Evolutionary conservation across 1,140 invertebrate genomes (phyloP).

Genomic region (Argopecten irradians): DNA sequence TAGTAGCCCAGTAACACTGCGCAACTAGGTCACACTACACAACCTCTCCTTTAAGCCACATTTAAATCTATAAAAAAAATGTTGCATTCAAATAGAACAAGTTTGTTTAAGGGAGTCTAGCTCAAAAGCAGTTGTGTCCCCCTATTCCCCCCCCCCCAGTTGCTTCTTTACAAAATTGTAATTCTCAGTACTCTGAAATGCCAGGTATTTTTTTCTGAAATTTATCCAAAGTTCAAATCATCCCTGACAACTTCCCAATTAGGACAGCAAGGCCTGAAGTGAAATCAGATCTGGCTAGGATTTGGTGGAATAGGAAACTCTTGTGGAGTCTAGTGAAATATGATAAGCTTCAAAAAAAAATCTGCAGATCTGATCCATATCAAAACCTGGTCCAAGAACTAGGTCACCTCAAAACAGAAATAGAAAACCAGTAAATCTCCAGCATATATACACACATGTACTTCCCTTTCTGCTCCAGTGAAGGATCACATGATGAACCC

Average conservation of each 20-base stretch:
- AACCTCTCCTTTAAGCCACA: not conserved
- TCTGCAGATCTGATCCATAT: constrained; percentile 7
- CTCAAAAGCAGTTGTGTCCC: not conserved
- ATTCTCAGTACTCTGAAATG: not conserved
- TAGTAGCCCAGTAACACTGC: not conserved
- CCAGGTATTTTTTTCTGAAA: too few relatives aligned
- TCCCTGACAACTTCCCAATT: not conserved
- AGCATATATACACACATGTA: not conserved
- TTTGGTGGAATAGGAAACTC: not conserved
- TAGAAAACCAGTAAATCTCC: not conserved
- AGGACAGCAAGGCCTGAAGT: not conserved
- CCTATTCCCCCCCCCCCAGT: not conserved
- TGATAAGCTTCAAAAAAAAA: constrained; percentile 7
- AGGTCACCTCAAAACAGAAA: not conserved
- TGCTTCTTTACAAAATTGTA: not conserved
- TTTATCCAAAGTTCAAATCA: not conserved
- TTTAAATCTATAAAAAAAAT: not conserved
- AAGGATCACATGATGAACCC: not conserved
- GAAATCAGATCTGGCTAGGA: not conserved
- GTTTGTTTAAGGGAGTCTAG: not conserved
- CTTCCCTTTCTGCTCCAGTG: not conserved
- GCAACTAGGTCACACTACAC: not conserved
- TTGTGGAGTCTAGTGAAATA: constrained; percentile 1
- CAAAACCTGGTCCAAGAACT: not conserved
- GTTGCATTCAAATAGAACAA: not conserved